Base-by-base conservation (phyloP, 2,888 invertebrate genomes). In the Agrilus biguttatus region DNA sequence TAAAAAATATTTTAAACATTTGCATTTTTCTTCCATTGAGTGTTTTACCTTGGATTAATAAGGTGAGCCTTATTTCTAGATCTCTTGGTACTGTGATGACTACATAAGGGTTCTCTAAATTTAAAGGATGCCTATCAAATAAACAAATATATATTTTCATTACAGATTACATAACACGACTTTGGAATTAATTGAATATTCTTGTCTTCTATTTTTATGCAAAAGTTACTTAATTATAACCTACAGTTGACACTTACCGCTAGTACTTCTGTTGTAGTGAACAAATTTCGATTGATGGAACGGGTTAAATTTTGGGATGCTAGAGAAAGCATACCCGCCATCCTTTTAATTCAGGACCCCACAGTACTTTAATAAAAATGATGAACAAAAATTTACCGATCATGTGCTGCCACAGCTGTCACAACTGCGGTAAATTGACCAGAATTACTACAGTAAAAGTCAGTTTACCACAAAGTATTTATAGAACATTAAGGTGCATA, bases 321-420 rank as follows among this genome's bases (percentile, higher is more conserved):
- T 53, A 70, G 56, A 43, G 66, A 66, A 50, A 73, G 62, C 62
- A 73, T 62, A 48, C 67, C 67, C 56, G 69, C 66, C 70, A 71
- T 70, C 37, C 40, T 46, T 47, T 49, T 46, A 33, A 45, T 38
- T 41, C 37, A 13, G 14, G 23, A 40, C 34, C 21, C 13, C 23
- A 14, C 38, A 28, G 32, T 38, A 23, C 32, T 38, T 38, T 38
- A 23, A 32, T 23, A 10, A 28, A 28, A 28, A 28, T 37, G 23
- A 21, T 37, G 19, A 21, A 23, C 37, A 37, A 39, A 45, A 45
- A 42, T 36, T 38, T 37, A 42, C 34, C 37, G 42, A 43, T 49
- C 51, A 49, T 50, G 48, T 48, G 49, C 50, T 48, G 46, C 47
- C 50, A 45, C 47, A 32, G 19, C 41, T 32, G 21, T 8, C 14